phyloP scores from a whole-genome alignment of 2,113 vertebrate species.

The Dipodomys merriami region DNA sequence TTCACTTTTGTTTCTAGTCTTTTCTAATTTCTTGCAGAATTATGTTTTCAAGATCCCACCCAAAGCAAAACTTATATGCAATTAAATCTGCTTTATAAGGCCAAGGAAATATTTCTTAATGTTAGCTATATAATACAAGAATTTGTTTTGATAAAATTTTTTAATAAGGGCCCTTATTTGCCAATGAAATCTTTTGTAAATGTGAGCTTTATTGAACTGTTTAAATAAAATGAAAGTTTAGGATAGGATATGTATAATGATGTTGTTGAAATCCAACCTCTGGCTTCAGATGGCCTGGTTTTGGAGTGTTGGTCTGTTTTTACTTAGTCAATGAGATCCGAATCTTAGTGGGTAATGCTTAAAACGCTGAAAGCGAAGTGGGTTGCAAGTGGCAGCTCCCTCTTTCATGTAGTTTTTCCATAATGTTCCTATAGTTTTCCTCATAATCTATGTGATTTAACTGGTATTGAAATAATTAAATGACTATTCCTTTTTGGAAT shows the following conservation, averaged over 20 bases:
- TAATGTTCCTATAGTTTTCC: constrained; percentile 66
- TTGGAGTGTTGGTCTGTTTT: constrained; percentile 65
- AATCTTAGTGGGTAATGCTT: constrained; percentile 63
- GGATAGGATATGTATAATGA: constrained; percentile 42
- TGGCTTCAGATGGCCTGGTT: constrained; percentile 47
- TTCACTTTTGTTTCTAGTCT: constrained; percentile 83
- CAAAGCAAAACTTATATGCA: constrained; percentile 81
- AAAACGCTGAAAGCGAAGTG: constrained; percentile 64
- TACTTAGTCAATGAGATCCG: constrained; percentile 56
- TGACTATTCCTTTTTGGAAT: constrained; percentile 77
- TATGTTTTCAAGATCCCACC: constrained; percentile 77
- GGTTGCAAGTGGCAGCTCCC: constrained; percentile 65
- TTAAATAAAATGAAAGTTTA: constrained; percentile 75
- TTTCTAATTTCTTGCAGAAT: constrained; percentile 78
- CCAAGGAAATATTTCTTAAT: constrained; percentile 77
- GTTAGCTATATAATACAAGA: constrained; percentile 74
- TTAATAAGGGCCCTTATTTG: constrained; percentile 77
- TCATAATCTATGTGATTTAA: constrained; percentile 60
- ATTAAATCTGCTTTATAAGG: constrained; percentile 79
- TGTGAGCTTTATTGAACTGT: constrained; percentile 76
- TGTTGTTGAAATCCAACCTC: constrained; percentile 66
- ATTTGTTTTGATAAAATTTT: constrained; percentile 78
- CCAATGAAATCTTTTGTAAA: constrained; percentile 78
- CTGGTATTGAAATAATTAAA: constrained; percentile 66
- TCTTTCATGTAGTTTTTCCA: constrained; percentile 69